These are phyloP conservation scores for Anthoscopus minutus DNA, from an alignment of 2,113 vertebrate species.

Conservation along the genomic window DNA sequence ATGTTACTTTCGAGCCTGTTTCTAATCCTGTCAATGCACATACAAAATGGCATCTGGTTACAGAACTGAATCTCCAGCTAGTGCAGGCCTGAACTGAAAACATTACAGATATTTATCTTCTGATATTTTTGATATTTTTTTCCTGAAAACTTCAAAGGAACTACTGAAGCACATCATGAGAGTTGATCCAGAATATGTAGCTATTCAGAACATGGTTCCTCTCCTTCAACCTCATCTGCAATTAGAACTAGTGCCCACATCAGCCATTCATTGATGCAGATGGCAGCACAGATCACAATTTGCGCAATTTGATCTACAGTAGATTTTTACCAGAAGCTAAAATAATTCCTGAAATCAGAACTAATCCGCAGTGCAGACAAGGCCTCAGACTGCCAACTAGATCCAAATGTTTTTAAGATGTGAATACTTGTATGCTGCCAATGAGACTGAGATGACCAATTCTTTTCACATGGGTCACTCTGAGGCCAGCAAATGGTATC, in stretches of 20 bases:
- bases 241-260: neutral
- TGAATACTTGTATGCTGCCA: neutral
- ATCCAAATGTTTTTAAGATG: slow-evolving; percentile 23
- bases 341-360: slow-evolving; percentile 26
- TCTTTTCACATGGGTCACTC: neutral
- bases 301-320: neutral
- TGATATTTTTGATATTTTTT: neutral
- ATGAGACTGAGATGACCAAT: neutral
- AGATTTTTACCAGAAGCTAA: slow-evolving; percentile 8
- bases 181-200: neutral
- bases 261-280: neutral
- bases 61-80: neutral
- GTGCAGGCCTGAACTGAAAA: neutral
- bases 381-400: neutral
- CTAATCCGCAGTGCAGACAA: slow-evolving; percentile 7
- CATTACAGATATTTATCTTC: neutral
- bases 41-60: neutral
- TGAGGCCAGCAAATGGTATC: neutral
- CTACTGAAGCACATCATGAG: neutral
- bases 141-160: neutral
- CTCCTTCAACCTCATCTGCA: neutral
- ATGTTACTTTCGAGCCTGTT: neutral
- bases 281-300: neutral
- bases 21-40: neutral
- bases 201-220: neutral